Conservation (phyloP, 2,888 invertebrate species). For the Trachelus troglodyta region DNA sequence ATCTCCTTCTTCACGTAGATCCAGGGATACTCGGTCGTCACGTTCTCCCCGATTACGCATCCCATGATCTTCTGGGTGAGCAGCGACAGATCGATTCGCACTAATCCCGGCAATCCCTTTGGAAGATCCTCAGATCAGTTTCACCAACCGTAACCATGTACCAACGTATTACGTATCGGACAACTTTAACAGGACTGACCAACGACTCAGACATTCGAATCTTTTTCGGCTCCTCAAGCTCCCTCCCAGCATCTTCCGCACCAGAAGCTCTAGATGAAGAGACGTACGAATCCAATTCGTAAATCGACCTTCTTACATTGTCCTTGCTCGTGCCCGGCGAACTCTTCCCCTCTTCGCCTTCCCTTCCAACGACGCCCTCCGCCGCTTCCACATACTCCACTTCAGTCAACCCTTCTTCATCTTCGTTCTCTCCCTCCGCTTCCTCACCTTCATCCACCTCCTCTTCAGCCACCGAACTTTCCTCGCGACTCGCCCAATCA, state of each 20-base stretch:
- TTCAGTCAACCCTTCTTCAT: not conserved
- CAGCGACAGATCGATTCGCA: slow-evolving; percentile 69
- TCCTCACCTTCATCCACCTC: slow-evolving; percentile 74
- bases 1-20: slow-evolving; percentile 73
- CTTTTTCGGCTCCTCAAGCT: not conserved
- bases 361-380: slow-evolving; percentile 56
- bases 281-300: slow-evolving; percentile 45
- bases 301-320: slow-evolving; percentile 40
- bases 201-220: not conserved
- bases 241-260: not conserved
- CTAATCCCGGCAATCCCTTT: slow-evolving; percentile 69
- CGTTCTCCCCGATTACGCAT: slow-evolving; percentile 75
- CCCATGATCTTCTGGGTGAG: slow-evolving; percentile 74
- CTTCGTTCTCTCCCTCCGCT: slow-evolving; percentile 51
- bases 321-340: slow-evolving; percentile 16
- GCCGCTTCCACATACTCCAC: slow-evolving; percentile 41
- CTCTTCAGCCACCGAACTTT: slow-evolving; percentile 66
- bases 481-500: slow-evolving; percentile 23
- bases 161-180: not conserved
- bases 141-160: not conserved
- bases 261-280: not conserved
- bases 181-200: not conserved
- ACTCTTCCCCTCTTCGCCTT: slow-evolving; percentile 44
- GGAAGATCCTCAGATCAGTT: not conserved
- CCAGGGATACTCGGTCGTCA: slow-evolving; percentile 82